phyloP scores from a whole-genome alignment of 2,888 invertebrate species.

The Slavum lentiscoides region DNA sequence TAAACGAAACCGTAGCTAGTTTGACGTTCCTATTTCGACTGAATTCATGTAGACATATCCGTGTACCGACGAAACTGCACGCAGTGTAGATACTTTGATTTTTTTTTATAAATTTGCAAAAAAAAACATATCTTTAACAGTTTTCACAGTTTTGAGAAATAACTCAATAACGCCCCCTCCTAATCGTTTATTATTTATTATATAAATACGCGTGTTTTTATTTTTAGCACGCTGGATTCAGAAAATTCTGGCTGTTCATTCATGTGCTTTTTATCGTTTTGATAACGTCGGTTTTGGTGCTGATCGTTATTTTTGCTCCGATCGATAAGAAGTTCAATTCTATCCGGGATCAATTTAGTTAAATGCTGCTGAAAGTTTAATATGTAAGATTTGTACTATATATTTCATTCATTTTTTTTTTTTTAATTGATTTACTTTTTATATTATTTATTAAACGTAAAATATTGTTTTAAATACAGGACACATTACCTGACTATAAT shows the following conservation, averaged over 20 bases:
- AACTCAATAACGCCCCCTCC: too few relatives aligned
- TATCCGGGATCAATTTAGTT: conserved; percentile 29
- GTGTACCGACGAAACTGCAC: too few relatives aligned
- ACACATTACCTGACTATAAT: conserved; percentile 19
- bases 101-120: too few relatives aligned
- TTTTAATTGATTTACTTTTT: conserved; percentile 44
- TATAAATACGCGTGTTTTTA: conserved; percentile 56
- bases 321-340: conserved; percentile 63
- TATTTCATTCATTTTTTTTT: conserved; percentile 1
- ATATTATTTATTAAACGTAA: conserved; percentile 52
- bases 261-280: conserved; percentile 74
- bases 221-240: conserved; percentile 75
- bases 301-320: conserved; percentile 76
- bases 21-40: too few relatives aligned
- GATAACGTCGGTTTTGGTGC: conserved; percentile 74
- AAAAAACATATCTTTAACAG: too few relatives aligned
- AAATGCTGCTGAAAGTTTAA: background rate
- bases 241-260: conserved; percentile 76
- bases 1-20: too few relatives aligned
- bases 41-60: too few relatives aligned
- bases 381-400: conserved; percentile 48
- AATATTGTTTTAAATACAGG: conserved; percentile 24
- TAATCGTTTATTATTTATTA: background rate
- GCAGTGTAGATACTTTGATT: too few relatives aligned
- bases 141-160: too few relatives aligned